phyloP scores from a whole-genome alignment of 2,888 invertebrate species.

The Ganaspis brasiliensis region DNA sequence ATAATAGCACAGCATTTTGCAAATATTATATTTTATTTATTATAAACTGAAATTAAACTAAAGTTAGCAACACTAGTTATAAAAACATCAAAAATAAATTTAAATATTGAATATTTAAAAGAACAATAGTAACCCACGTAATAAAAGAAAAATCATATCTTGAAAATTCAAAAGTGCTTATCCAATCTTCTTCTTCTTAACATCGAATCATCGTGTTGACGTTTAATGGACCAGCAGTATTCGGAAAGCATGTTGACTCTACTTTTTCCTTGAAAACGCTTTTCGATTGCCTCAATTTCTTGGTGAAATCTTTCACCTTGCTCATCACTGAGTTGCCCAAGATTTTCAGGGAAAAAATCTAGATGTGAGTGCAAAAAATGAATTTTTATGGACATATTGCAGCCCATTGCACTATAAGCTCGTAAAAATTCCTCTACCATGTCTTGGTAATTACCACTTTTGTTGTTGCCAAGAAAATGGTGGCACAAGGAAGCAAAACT shows the following conservation, averaged over 20 bases:
- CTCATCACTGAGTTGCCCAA: background rate
- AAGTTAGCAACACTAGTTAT: too few species aligned
- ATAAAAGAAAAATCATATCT: background rate
- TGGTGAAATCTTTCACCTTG: too few species aligned
- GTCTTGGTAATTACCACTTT: background rate
- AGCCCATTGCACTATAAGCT: background rate
- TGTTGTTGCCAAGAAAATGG: slow-evolving; percentile 21
- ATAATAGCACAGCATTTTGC: too few species aligned
- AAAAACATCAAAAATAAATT: too few species aligned
- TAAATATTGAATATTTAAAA: too few species aligned
- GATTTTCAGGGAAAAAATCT: too few species aligned
- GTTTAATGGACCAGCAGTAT: background rate
- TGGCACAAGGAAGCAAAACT: slow-evolving; percentile 31
- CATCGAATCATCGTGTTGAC: background rate
- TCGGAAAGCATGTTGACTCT: background rate
- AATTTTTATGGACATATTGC: background rate
- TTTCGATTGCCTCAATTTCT: too few species aligned
- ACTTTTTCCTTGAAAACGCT: slow-evolving; percentile 1
- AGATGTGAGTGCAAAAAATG: background rate
- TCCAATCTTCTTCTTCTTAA: background rate
- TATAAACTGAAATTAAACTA: too few species aligned
- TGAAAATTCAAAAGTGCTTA: background rate
- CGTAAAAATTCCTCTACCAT: background rate
- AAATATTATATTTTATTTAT: too few species aligned
- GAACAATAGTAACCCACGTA: too few species aligned